These are phyloP conservation scores for Diglossa cyanea DNA, from an alignment of 2,797 vertebrate genomes.

Conservation along the genomic window DNA sequence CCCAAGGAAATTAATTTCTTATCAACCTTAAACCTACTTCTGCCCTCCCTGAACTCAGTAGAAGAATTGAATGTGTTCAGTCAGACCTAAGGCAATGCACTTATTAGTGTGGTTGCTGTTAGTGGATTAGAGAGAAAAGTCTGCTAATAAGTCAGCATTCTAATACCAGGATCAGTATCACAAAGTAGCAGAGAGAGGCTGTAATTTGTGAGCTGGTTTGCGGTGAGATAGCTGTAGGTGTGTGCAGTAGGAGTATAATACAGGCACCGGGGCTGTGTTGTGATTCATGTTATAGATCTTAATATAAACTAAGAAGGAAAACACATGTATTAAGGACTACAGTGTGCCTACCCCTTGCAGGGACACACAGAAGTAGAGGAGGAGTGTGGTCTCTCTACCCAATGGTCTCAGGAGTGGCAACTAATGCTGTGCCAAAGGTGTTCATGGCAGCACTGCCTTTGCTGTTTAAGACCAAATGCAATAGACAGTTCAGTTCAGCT, in stretches of 20 bases:
- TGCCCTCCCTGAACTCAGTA: not conserved
- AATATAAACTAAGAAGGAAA: conserved; percentile 48
- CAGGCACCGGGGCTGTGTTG: conserved; percentile 14
- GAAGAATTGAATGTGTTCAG: not conserved
- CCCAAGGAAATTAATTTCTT: not conserved
- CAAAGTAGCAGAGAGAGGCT: conserved; percentile 18
- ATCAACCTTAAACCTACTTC: not conserved
- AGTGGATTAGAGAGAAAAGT: not conserved
- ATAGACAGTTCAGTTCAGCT: not conserved
- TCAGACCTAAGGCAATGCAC: not conserved
- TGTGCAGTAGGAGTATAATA: conserved; percentile 12
- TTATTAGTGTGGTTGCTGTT: not conserved
- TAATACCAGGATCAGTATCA: conserved; percentile 3
- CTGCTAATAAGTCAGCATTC: not conserved
- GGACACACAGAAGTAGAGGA: not conserved
- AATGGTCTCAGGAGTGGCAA: not conserved
- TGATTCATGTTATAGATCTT: conserved; percentile 38
- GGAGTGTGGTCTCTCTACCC: not conserved
- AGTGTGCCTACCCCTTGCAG: not conserved
- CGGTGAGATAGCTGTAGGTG: conserved; percentile 24
- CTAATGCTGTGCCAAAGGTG: not conserved
- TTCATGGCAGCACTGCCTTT: not conserved
- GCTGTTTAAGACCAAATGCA: not conserved
- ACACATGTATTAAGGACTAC: not conserved
- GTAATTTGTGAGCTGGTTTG: conserved; percentile 26